Evolutionary conservation across 2,888 invertebrate species (phyloP), one percentile per base, ranked within the genome.

Genomic region (Pollenia amentaria): DNA sequence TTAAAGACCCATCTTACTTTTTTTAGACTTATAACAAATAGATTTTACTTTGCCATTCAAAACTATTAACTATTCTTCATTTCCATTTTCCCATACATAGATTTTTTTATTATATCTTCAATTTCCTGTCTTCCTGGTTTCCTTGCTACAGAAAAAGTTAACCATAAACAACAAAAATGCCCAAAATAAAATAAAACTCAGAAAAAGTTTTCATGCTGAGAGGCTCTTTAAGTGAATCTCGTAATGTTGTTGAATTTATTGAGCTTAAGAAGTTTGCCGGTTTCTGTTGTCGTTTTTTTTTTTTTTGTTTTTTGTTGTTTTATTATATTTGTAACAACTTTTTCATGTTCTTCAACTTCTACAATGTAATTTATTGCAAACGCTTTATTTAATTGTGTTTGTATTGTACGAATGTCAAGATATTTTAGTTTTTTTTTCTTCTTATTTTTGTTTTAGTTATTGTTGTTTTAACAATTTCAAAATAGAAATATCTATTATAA

Each of bases 371-470:
- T 91, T 91, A 91, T 91, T 90, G 89, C 88, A 89, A 85, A 89
- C 90, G 89, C 90, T 91, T 90, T 91, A 91, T 86, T 90, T 91
- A 91, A 91, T 91, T 87, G 87, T 88, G 73, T 82, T 87, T 87
- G 67, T 85, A 70, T 85, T 72, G 80, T 85, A 85, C 46, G 55
- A 83, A 79, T 88, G 82, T 84, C 84, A 86, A 86, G 81, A 80
- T 85, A 88, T 90, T 89, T 88, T 79, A 11, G 18, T 11, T 46
- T 21, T 7, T 29, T 16, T 60, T 18, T 16, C 21, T 60, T 48
- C 16, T 0, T 46, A 55, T 65, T 60, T 55, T 69, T 78, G 16
- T 55, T 57, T 72, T 57, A 51, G 87, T 84, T 90, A 88, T 70
- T 46, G 42, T 65, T 57, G 11, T 64, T 6, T 38, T 38, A 72